Percentiles rank a stretch among this genome's conserved stretches.
Evolutionary conservation across 2,888 invertebrate genomes (phyloP).

Genomic region (Coecobrya sp.): DNA sequence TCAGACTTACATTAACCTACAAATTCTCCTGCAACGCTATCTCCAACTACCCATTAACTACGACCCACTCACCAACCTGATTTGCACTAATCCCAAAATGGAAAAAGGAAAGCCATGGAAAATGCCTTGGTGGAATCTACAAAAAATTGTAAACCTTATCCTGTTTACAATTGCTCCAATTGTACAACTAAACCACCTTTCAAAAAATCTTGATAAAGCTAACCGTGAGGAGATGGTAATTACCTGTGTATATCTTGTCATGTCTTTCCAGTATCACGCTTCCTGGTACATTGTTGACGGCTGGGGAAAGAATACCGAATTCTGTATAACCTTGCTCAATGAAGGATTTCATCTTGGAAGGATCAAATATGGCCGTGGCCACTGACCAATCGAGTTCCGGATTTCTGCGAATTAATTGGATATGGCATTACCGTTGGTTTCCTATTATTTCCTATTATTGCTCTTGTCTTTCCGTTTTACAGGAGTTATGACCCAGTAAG

Average conservation of each 20-base stretch:
- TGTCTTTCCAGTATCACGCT: no score
- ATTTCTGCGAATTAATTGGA: not conserved
- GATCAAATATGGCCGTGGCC: conserved; percentile 15
- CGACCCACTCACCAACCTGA: no score
- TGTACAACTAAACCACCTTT: not conserved
- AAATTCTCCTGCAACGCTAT: no score
- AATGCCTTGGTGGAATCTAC: not conserved
- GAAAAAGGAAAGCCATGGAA: conserved; percentile 2
- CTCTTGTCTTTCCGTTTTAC: not conserved
- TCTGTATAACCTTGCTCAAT: no score
- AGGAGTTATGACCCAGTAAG: not conserved
- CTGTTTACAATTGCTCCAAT: not conserved
- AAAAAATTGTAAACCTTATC: not conserved
- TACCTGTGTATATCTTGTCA: no score
- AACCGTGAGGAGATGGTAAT: no score
- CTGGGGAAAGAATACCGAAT: no score
- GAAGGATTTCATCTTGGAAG: no score
- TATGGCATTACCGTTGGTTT: not conserved
- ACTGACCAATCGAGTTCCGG: not conserved
- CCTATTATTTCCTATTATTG: not conserved
- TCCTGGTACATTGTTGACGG: no score
- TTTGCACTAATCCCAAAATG: not conserved
- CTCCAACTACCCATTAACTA: no score
- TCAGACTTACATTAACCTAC: no score
- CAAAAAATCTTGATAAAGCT: not conserved